Base-by-base conservation (phyloP, 2,888 invertebrate genomes). In the Drosophila stalkeri region DNA sequence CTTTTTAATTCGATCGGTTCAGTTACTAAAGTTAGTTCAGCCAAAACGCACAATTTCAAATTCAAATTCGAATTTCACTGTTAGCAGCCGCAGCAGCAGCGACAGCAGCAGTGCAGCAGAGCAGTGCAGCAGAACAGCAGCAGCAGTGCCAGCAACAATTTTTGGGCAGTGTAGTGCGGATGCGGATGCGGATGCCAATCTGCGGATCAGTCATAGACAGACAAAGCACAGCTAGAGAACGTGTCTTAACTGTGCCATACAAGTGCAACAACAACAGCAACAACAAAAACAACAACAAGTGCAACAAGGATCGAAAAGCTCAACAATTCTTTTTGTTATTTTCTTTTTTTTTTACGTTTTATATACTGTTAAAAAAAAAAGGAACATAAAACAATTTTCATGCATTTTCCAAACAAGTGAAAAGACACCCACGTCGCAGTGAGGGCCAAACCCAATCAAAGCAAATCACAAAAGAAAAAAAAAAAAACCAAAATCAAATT, bases 1-100 rank as follows among this genome's bases (percentile, higher is more conserved):
- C 92, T 92, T 93, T 92, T 92, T 92, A 91, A 92, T 92, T 92
- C 92, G 92, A 91, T 92, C 92, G 90, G 92, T 91, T 91, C 89
- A 91, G 90, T 90, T 81, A 91, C 90, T 91, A 90, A 90, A 91
- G 91, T 91, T 91, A 90, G 85, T 91, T 89, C 89, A 87, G 80
- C 76, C 80, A 75, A 90, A 87, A 91, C 89, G 91, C 89, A 86
- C 90, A 90, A 83, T 64, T 78, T 78, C 79, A 77, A 76, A 66
- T 76, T 72, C 65, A 61, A 74, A 74, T 67, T 74, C 35, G 51
- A 59, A 68, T 63, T 71, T 51, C 51, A 61, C 54, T 35, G 59
- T 64, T 52, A 72, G 61, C 67, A 49, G 44, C 67, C 61, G 55
- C 23, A 23, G 23, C 37, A 65, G 52, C 49, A 43, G 57, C 64